Evolutionary conservation across 1,140 invertebrate species (phyloP), one percentile per base, ranked within the genome.

Genomic region (Alviniconcha marisindica): DNA sequence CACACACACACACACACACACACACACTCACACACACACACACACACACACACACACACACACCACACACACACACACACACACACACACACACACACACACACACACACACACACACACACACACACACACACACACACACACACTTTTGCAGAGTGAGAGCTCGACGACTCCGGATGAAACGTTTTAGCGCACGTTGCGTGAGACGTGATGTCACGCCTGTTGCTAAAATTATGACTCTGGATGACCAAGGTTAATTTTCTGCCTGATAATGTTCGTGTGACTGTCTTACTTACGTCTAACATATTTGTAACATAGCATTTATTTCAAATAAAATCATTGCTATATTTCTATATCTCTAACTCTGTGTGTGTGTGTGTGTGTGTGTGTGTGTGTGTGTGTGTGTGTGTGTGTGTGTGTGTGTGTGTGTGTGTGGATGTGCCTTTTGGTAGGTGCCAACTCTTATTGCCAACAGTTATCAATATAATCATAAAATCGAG

Each of bases 11-110:
- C n/a, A n/a, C n/a, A n/a, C n/a, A 28, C n/a, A 48, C 48, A 77
- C 48, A n/a, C 48, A 1, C 40, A 18, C 40, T n/a, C 40, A 18
- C 21, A 81, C 40, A 71, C 63, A 81, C 40, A 81, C 48, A 81
- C 40, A 69, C 48, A 81, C 63, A 81, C 31, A 44, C 38, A 81
- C 63, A 81, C 38, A 81, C 38, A 71, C 63, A 81, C 21, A 71
- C 44, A 81, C 56, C 2, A 1, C n/a, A 24, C 31, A 28, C 48
- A 48, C 48, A 7, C 48, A 48, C 31, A 48, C 48, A 48, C 48
- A 48, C 48, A 48, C 48, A 48, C 48, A 0, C 28, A 4, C 28
- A 77, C 28, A 48, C 48, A 77, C 48, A 4, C 31, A 77, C 48
- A 48, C n/a, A 36, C 40, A 74, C 40, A 81, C 21, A 81, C 31